A percentile compares a stretch with the other conserved stretches of the same genome.
These are phyloP conservation scores for Hemiprocne comata DNA, from an alignment of 2,113 vertebrate genomes.

Conservation along the genomic window DNA sequence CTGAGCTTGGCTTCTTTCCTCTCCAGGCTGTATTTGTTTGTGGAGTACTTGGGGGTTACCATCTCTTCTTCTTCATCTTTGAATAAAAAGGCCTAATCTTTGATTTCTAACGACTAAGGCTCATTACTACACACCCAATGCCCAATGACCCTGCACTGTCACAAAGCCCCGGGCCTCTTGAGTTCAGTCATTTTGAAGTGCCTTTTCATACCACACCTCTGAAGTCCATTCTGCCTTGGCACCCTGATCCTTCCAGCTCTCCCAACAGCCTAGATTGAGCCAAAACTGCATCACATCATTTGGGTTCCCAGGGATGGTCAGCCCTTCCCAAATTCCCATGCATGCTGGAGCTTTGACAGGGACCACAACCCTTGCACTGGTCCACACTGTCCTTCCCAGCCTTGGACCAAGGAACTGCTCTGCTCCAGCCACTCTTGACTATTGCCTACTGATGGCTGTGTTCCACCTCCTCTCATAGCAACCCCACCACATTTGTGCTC, in stretches of 20 bases:
- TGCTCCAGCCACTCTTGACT: neutral
- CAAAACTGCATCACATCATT: fast-evolving
- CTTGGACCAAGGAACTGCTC: neutral
- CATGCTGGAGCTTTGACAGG: neutral
- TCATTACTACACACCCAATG: fast-evolving
- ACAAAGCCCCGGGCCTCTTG: neutral
- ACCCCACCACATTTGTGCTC: neutral
- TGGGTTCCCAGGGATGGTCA: neutral
- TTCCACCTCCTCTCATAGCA: neutral
- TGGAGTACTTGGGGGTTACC: neutral
- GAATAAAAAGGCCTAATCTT: neutral
- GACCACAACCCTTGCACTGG: neutral
- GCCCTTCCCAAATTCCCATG: neutral
- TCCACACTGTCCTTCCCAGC: neutral
- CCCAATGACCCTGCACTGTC: neutral
- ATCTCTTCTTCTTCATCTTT: neutral
- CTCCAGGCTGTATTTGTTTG: neutral
- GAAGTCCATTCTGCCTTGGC: neutral
- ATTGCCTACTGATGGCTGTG: neutral
- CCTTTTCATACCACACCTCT: neutral
- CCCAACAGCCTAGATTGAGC: fast-evolving
- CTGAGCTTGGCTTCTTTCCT: neutral
- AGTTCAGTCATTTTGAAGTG: neutral
- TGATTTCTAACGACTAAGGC: neutral
- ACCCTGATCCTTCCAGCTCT: neutral